Base-by-base conservation (phyloP, 1,140 invertebrate genomes). In the Papilio polytes region DNA sequence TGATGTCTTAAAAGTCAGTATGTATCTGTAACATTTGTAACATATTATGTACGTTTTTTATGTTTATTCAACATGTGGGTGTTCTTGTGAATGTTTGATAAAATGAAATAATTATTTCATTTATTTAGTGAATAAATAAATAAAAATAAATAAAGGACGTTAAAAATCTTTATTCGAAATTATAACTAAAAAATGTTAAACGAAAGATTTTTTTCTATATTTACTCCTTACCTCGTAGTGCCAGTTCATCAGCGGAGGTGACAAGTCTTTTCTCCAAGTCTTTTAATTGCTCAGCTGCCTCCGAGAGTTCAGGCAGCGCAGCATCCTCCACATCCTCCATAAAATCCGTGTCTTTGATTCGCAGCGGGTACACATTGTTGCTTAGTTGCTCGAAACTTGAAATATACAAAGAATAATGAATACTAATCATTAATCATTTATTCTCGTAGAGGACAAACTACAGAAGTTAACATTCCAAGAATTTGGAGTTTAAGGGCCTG, bases 331-430 rank as follows among this genome's bases (percentile, higher is more conserved):
- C 51, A 41, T 84, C 72, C 4, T 70, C 59, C 13, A 44, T 13
- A 74, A 46, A 22, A 2, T 83, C 80, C 3, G n/a, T 36, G 0
- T 74, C 74, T 7, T 78, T 70, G 1, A 89, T 72, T 8, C 81
- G 79, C 13, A 94, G 83, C 0, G 94, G 94, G 74, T 95, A 94
- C 26, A 88, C 81, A 46, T 89, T 83, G 1, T 83, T 81, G 8
- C 90, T 80, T 0, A 95, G 84, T 44, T 89, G 82, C 80, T 92
- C 89, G 84, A 95, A 94, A 10, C 94, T 95, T 82, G 1, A 82
- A 79, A 46, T 9, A 79, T 56, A 56, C 18, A 56, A 48, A 12
- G 46, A 48, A 48, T 13, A 3, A 36, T 36, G 31, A 36, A 36
- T 36, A 3, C 31, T 31, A 3, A 31, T 31, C 3, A 31, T 3